These are phyloP conservation scores for Sipha maydis DNA, from an alignment of 2,888 invertebrate genomes.

Conservation along the genomic window DNA sequence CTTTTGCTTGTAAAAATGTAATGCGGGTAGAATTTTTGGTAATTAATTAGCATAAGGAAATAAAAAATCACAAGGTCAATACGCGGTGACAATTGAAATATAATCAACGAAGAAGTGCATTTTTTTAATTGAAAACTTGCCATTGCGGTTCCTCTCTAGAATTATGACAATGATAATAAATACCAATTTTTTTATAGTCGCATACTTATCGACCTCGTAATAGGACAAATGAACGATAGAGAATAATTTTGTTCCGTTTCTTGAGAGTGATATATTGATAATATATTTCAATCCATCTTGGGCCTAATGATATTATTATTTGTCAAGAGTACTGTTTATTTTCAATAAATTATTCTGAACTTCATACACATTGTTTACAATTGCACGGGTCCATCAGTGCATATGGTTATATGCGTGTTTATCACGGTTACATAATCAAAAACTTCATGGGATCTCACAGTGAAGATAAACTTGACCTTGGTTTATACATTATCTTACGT, in stretches of 20 bases:
- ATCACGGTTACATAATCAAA: not conserved
- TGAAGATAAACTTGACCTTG: slow-evolving; percentile 27
- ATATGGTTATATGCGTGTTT: not conserved
- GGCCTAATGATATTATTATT: not conserved
- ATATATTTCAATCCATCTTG: not conserved
- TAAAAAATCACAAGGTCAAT: slow-evolving; percentile 8
- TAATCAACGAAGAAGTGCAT: not conserved
- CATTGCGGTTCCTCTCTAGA: slow-evolving; percentile 21
- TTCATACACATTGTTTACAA: not conserved
- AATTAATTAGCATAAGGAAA: slow-evolving; percentile 31
- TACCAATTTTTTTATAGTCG: slow-evolving; percentile 41
- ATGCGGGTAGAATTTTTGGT: slow-evolving; percentile 27
- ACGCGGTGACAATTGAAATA: not conserved
- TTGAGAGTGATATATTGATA: not conserved
- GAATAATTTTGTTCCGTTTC: slow-evolving; percentile 49
- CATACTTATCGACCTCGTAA: slow-evolving; percentile 40
- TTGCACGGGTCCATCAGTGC: not conserved
- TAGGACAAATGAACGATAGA: slow-evolving; percentile 32
- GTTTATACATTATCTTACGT: not conserved
- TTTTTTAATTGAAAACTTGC: slow-evolving; percentile 31
- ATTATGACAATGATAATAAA: slow-evolving; percentile 36
- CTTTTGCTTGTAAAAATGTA: not conserved
- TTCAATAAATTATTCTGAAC: not conserved
- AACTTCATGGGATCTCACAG: not conserved
- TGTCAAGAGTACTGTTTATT: not conserved